Percentiles rank a stretch among this genome's conserved stretches.
Evolutionary conservation across 1,140 invertebrate genomes (phyloP).

Genomic region (Gyrodactylus bullatarudis): DNA sequence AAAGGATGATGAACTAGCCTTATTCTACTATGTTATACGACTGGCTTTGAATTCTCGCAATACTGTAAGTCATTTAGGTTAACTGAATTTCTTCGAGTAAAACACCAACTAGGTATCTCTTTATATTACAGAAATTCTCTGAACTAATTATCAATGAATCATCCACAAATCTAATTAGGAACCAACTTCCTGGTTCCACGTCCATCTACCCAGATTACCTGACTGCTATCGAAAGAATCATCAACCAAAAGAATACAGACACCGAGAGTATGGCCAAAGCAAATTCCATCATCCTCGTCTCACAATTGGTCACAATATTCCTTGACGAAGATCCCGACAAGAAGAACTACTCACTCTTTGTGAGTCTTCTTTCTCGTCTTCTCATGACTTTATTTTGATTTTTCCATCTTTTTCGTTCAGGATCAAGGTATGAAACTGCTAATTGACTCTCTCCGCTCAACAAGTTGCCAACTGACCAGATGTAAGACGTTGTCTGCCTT

Average conservation of each 20-base stretch:
- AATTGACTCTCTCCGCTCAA: background rate
- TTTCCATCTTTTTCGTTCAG: background rate
- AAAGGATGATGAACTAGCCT: background rate
- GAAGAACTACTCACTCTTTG: too few relatives aligned
- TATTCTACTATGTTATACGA: background rate
- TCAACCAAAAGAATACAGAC: background rate
- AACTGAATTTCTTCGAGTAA: too few relatives aligned
- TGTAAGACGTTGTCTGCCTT: background rate
- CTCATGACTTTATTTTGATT: background rate
- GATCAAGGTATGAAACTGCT: background rate
- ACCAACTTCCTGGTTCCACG: background rate
- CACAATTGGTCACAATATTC: background rate
- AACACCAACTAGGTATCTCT: too few relatives aligned
- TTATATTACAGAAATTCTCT: background rate
- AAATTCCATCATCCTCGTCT: background rate
- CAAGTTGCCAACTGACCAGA: background rate
- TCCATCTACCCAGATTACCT: background rate
- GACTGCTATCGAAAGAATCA: background rate
- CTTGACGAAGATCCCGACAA: background rate
- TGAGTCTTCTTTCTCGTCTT: too few relatives aligned
- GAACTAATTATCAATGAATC: background rate
- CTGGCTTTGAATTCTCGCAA: background rate
- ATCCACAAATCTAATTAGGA: background rate
- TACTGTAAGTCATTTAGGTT: too few relatives aligned
- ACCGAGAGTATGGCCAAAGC: background rate